Evolutionary conservation across 1,140 invertebrate species (phyloP), one percentile per base, ranked within the genome.

Genomic region (Micrasema minimum): DNA sequence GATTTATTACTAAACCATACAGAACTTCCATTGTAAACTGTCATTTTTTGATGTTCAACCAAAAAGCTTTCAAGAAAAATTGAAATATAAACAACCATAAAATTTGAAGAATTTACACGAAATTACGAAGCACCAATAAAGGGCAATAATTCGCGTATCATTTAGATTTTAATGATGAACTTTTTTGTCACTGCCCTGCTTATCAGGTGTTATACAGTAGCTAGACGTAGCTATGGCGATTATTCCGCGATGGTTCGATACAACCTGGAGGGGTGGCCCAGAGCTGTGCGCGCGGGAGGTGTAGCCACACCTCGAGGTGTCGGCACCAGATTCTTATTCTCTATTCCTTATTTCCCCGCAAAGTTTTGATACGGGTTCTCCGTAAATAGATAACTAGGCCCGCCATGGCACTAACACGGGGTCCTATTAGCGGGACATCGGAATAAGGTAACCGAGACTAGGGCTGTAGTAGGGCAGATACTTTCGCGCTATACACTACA

Each of bases 191-290:
- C 26, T 22, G 38, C 20, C 18, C 37, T 10, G 41, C 37, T 18
- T 41, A 67, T 16, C 43, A 41, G 26, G 67, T 57, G 66, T 69
- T 69, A 73, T n/a, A n/a, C n/a, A 45, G 72, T 67, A 57, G 68
- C 65, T 73, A 57, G 45, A 70, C 48, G 67, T 70, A 70, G 69
- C 72, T 74, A 74, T 74, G 72, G 72, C 67, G 70, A 74, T 70
- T 74, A 67, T 64, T 57, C 51, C 12, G 41, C 55, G 72, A 74
- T 74, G 62, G 67, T 74, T 74, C 68, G 67, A 74, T 74, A 73
- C 46, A 41, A 37, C 26, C 12, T 37, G 26, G 43, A 45, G 50
- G 45, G 48, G 50, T 51, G 20, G 43, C n/a, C 1, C 12, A 20
- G 45, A 14, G 45, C 18, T 6, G 46, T 18, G 18, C 14, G 16